Evolutionary conservation across 2,888 invertebrate genomes (phyloP).

Genomic region (Bombylius major): DNA sequence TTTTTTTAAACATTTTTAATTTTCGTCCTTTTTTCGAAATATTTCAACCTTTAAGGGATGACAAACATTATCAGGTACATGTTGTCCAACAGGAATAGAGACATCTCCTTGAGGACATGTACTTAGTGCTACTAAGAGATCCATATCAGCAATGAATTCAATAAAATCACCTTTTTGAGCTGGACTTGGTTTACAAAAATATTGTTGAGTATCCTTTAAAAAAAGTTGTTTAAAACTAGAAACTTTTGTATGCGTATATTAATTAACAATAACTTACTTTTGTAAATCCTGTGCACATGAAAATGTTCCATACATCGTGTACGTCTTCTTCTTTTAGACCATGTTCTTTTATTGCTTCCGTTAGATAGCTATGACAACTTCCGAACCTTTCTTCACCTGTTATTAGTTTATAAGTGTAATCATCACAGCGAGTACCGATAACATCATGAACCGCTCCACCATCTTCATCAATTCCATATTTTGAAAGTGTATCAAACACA

Average conservation of each 20-base stretch:
- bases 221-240: too few relatives aligned
- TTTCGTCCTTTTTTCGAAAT: constrained; percentile 23
- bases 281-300: constrained; percentile 40
- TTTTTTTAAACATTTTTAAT: not conserved
- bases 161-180: constrained; percentile 38
- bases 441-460: constrained; percentile 39
- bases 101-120: constrained; percentile 40
- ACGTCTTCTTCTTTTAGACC: constrained; percentile 37
- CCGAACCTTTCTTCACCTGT: constrained; percentile 35
- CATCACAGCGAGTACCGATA: constrained; percentile 39
- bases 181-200: constrained; percentile 40
- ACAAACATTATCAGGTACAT: constrained; percentile 16
- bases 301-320: constrained; percentile 42
- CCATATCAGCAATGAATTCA: constrained; percentile 41
- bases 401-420: constrained; percentile 38
- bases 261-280: constrained; percentile 16
- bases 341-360: constrained; percentile 31
- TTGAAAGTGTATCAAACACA: constrained; percentile 35
- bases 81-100: constrained; percentile 27
- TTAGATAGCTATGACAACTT: constrained; percentile 38
- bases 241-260: too few relatives aligned
- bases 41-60: constrained; percentile 36
- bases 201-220: constrained; percentile 30
- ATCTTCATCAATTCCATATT: constrained; percentile 39
- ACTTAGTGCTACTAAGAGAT: constrained; percentile 37